phyloP scores from a whole-genome alignment of 2,888 invertebrate species.

The Brachyopa scutellaris region DNA sequence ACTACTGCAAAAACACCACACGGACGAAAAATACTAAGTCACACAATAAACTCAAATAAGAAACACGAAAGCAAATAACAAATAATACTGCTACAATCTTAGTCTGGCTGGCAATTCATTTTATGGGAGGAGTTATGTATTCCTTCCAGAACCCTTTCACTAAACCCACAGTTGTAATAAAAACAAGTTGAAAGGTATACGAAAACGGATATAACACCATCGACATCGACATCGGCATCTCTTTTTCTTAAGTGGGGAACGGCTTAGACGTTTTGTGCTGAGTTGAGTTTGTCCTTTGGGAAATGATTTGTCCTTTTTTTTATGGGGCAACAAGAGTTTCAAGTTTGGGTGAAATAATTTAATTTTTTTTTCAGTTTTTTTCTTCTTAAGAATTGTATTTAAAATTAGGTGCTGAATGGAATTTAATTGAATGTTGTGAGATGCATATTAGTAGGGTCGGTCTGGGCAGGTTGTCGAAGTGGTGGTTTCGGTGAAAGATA shows the following conservation, averaged over 20 bases:
- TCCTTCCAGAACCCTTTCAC: constrained; percentile 40
- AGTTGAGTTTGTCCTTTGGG: constrained; percentile 63
- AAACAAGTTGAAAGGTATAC: constrained; percentile 26
- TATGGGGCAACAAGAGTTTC: constrained; percentile 16
- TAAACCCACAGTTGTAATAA: constrained; percentile 48
- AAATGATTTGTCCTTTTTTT: constrained; percentile 46
- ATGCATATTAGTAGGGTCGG: constrained; percentile 6
- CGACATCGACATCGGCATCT: not conserved
- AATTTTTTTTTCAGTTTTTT: constrained; percentile 15
- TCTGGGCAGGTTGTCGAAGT: constrained; percentile 1
- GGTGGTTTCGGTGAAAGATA: no score
- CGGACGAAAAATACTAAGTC: no score
- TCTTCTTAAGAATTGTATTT: not conserved
- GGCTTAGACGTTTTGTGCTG: constrained; percentile 39
- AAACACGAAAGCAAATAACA: constrained; percentile 46
- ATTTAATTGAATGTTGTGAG: constrained; percentile 42
- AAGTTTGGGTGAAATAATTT: constrained; percentile 47
- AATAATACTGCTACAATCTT: constrained; percentile 45
- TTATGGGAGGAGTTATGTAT: constrained; percentile 49
- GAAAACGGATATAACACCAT: constrained; percentile 12
- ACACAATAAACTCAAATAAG: constrained; percentile 40
- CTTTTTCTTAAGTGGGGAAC: constrained; percentile 28
- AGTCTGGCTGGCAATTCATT: constrained; percentile 42
- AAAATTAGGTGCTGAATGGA: constrained; percentile 38
- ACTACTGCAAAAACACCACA: constrained; percentile 3